Conservation (phyloP, 1,140 invertebrate species). For the Cyclina sinensis region DNA sequence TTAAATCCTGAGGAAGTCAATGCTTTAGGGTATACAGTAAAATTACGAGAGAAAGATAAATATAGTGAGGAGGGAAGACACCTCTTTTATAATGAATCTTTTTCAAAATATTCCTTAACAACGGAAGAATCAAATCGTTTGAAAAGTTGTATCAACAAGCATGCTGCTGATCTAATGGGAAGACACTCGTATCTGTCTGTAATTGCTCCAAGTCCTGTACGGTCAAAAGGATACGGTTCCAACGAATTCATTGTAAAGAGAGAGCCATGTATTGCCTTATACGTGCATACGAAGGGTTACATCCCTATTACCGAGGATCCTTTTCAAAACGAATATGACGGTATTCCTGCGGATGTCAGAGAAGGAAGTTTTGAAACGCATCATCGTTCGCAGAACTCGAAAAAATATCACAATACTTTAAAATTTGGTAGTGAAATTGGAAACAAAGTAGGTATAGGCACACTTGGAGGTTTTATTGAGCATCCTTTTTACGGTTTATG, state of each 20-base stretch:
- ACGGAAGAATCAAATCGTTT: not conserved
- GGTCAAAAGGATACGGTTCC: not conserved
- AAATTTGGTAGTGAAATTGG: no score
- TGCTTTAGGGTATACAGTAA: no score
- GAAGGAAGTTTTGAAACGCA: not conserved
- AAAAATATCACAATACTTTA: no score
- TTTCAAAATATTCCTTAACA: no score
- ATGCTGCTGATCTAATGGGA: not conserved
- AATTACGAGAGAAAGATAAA: not conserved
- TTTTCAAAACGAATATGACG: not conserved
- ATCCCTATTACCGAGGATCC: conserved; percentile 22
- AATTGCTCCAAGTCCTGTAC: not conserved
- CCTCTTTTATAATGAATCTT: not conserved
- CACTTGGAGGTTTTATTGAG: no score
- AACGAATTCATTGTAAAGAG: no score
- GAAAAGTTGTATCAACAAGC: not conserved
- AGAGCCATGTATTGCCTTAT: not conserved
- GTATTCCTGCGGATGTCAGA: not conserved
- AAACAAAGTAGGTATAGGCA: no score
- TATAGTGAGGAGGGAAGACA: not conserved
- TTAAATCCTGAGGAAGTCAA: not conserved
- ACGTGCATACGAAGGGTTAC: not conserved
- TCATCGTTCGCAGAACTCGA: no score
- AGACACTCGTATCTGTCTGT: not conserved
- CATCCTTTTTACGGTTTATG: no score